Evolutionary conservation across 1,140 invertebrate species (phyloP).

Genomic region (Bombus pascuorum): DNA sequence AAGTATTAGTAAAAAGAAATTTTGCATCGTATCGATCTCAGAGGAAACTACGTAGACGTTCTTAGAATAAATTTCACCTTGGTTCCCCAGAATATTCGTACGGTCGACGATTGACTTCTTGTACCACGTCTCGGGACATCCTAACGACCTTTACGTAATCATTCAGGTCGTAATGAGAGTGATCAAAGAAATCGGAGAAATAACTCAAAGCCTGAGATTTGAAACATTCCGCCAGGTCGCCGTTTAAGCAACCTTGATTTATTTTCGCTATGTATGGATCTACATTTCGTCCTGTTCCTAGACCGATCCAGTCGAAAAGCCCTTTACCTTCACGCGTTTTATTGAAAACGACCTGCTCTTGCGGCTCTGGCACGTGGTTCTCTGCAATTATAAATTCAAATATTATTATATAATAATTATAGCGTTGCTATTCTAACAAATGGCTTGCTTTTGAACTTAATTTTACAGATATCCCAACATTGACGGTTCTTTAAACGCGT

Average conservation of each 20-base stretch:
- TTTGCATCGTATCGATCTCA: background rate
- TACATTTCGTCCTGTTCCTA: constrained; percentile 87
- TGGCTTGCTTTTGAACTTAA: background rate
- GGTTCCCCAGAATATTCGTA: constrained; percentile 87
- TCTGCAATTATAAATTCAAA: constrained; percentile 34
- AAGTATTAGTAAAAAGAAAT: background rate
- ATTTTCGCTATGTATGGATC: constrained; percentile 89
- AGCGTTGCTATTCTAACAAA: background rate
- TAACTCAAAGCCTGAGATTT: constrained; percentile 89
- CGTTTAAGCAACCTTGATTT: constrained; percentile 88
- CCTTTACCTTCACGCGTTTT: constrained; percentile 84
- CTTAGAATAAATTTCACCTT: constrained; percentile 72
- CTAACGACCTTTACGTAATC: constrained; percentile 88
- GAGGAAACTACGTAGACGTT: background rate
- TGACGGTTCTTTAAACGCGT: background rate
- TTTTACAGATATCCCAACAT: background rate
- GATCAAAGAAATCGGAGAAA: constrained; percentile 89
- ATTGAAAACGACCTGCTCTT: constrained; percentile 59
- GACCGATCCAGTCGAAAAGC: constrained; percentile 88
- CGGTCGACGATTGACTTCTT: constrained; percentile 82
- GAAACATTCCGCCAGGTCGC: constrained; percentile 91
- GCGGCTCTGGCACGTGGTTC: background rate
- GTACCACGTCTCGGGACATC: constrained; percentile 85
- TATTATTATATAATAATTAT: background rate
- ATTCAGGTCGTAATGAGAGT: constrained; percentile 83